Base-by-base conservation (phyloP, 2,113 vertebrate species). In the Scomber colias region DNA sequence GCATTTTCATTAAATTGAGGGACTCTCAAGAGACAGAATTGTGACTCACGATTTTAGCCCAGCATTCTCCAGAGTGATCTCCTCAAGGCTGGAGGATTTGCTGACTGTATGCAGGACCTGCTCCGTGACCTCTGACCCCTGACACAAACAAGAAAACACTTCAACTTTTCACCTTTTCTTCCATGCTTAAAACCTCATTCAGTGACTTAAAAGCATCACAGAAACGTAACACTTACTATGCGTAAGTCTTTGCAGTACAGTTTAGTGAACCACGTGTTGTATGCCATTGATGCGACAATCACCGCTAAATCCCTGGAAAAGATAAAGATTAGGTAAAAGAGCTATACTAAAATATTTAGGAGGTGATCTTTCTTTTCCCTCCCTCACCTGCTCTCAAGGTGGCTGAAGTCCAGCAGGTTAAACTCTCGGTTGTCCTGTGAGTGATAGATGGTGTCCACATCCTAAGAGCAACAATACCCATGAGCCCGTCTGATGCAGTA, bases 371-470 rank as follows among this genome's bases (percentile, higher is more conserved):
- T 24, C 59, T 16, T 40, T 17, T n/a, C 4, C 0, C 1, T 51
- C 59, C 65, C 79, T 95, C 86, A 96, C 96, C 96, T 95, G 92
- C 96, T 96, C 87, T 97, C 96, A 87, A 97, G 89, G 92, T 97
- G 96, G 87, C 96, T 97, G 90, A 97, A 97, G 87, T 97, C 96
- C 83, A 96, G 90, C 85, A 97, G 93, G 90, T 97, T 97, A 89
- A 97, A 96, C 90, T 97, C 95, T 53, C 96, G 91, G 90, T 95
- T 97, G 92, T 97, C 96, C 89, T 97, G 96, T 2, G 96, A 96
- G 89, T 97, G 96, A 87, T 97, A 97, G 89, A 97, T 97, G 44
- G 96, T 97, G 91, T 97, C 96, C 90, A 97, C 96, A 70, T 97
- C 96, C 96, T 97, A 87, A 31, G 79, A 82, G 79, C 73, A 79